Evolutionary conservation across 2,797 vertebrate genomes (phyloP).

Genomic region (Atherinosoma microstoma): DNA sequence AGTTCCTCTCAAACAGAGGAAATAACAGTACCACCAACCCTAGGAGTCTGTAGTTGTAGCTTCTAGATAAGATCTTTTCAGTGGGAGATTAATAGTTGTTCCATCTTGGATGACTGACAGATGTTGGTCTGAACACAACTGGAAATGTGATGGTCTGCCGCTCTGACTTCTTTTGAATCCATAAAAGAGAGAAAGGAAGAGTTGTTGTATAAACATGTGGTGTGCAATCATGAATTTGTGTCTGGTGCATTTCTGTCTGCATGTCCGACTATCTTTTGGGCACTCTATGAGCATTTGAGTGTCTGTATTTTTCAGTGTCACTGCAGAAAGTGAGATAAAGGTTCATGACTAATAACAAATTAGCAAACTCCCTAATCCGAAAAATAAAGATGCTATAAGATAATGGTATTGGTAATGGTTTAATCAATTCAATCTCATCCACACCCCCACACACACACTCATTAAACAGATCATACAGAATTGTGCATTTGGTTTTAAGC

Average conservation of each 20-base stretch:
- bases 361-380: not conserved
- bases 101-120: conserved; percentile 59
- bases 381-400: not conserved
- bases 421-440: not conserved
- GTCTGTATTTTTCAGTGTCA: not conserved
- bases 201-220: conserved; percentile 53
- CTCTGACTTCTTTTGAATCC: conserved; percentile 57
- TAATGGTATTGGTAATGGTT: not conserved
- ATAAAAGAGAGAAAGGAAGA: conserved; percentile 40
- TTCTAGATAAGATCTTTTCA: conserved; percentile 65
- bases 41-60: conserved; percentile 17
- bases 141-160: conserved; percentile 78
- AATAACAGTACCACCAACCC: conserved; percentile 12
- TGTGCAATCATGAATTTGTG: conserved; percentile 40
- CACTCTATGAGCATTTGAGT: not conserved
- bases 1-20: not conserved
- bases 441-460: no score
- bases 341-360: not conserved
- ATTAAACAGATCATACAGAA: not conserved
- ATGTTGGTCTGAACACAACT: conserved; percentile 66
- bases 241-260: conserved; percentile 24
- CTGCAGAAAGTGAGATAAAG: not conserved
- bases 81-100: conserved; percentile 59
- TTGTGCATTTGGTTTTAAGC: conserved; percentile 18
- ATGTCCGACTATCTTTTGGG: conserved; percentile 12